phyloP scores from a whole-genome alignment of 1,140 invertebrate species.

The Lithobius niger region DNA sequence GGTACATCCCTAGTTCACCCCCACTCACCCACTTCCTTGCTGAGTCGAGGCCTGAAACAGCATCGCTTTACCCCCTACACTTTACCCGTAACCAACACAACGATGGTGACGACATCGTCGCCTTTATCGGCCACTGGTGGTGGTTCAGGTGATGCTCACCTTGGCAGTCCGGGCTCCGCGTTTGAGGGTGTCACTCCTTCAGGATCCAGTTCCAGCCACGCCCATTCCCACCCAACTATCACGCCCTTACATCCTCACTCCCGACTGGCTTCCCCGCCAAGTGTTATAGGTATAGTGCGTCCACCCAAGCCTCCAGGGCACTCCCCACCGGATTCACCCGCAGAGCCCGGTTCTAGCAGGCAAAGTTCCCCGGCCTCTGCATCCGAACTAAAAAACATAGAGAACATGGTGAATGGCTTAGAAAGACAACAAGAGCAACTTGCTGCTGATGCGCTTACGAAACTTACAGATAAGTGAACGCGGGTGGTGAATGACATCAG shows the following conservation, averaged over 20 bases:
- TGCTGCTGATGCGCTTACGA: conserved; percentile 17
- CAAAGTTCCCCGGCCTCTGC: conserved; percentile 21
- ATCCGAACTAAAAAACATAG: conserved; percentile 79
- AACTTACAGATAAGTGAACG: conserved; percentile 25
- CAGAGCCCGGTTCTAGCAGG: conserved; percentile 8
- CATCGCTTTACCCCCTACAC: conserved; percentile 75
- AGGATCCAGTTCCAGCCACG: conserved; percentile 20
- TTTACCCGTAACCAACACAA: conserved; percentile 41
- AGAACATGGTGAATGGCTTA: conserved; percentile 90
- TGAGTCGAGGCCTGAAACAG: conserved; percentile 36
- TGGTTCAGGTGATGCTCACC: conserved; percentile 12
- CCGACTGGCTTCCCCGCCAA: conserved; percentile 5
- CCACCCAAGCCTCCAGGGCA: conserved; percentile 17
- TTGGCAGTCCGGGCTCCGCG: conserved; percentile 45
- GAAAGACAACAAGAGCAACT: conserved; percentile 37
- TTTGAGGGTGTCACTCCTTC: conserved; percentile 54
- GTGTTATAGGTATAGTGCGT: conserved; percentile 16
- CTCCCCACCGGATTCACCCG: conserved; percentile 12
- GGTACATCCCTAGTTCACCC: too few species aligned
- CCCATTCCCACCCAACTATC: too few species aligned
- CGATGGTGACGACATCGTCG: conserved; percentile 24
- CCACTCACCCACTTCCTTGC: too few species aligned
- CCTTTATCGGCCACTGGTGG: conserved; percentile 23
- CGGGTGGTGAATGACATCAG: too few species aligned
- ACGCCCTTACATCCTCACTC: conserved; percentile 1